Conservation (phyloP, 2,888 invertebrate genomes). For the Seladonia tumulorum region DNA sequence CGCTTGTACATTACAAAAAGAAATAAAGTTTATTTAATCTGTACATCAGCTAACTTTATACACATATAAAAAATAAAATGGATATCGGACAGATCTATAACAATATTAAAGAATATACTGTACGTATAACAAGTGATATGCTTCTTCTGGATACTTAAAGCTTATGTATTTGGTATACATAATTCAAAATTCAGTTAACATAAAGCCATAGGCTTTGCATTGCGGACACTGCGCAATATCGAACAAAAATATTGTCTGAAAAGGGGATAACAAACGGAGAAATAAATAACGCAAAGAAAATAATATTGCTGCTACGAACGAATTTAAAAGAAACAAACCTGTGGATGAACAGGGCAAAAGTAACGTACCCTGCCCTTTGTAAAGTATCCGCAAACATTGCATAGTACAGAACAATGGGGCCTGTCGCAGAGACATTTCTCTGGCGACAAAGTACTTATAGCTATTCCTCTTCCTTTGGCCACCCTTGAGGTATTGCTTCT, state of each 20-base stretch:
- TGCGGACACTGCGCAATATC: slow-evolving; percentile 85
- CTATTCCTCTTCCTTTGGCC: slow-evolving; percentile 37
- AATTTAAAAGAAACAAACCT: slow-evolving; percentile 36
- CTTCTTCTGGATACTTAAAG: background rate
- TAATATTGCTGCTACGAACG: background rate
- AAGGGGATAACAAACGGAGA: slow-evolving; percentile 44
- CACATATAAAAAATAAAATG: background rate
- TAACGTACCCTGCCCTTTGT: slow-evolving; percentile 53
- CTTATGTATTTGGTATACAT: background rate
- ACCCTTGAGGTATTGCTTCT: background rate
- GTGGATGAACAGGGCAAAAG: slow-evolving; percentile 51
- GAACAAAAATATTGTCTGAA: slow-evolving; percentile 85
- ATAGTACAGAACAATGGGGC: slow-evolving; percentile 33
- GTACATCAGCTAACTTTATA: background rate
- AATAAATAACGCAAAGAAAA: slow-evolving; percentile 1
- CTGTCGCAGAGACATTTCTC: slow-evolving; percentile 45
- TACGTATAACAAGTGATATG: background rate
- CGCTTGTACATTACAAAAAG: background rate
- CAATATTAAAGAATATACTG: background rate
- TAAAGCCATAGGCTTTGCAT: slow-evolving; percentile 77
- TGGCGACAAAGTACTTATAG: background rate
- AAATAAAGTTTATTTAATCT: slow-evolving; percentile 29
- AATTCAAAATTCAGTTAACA: slow-evolving; percentile 64
- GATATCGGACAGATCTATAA: background rate
- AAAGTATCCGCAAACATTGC: slow-evolving; percentile 56